Percentiles rank a stretch among this genome's conserved stretches.
phyloP scores from a whole-genome alignment of 2,113 vertebrate species.

The Pleuronectes platessa region DNA sequence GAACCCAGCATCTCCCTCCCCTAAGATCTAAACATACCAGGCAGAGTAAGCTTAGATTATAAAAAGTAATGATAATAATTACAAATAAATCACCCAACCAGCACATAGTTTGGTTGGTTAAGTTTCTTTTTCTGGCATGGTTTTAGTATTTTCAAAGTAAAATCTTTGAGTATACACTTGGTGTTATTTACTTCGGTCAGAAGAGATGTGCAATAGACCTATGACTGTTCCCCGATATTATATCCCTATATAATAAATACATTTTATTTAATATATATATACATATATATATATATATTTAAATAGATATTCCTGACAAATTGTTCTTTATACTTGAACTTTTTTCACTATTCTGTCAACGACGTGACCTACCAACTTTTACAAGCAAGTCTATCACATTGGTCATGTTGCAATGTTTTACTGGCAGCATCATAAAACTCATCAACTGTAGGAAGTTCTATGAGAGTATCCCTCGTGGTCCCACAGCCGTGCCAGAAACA shows the following conservation, averaged over 20 bases:
- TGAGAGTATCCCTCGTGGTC: not conserved
- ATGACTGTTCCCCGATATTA: not conserved
- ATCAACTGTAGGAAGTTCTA: not conserved
- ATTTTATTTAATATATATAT: not conserved
- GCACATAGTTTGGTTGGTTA: conserved; percentile 21
- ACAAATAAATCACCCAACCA: not conserved
- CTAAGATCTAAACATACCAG: conserved; percentile 1
- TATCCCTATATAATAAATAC: not conserved
- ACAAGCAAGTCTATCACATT: not conserved
- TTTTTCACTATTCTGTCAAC: not conserved
- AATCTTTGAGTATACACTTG: not conserved
- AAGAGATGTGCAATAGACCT: too few relatives aligned
- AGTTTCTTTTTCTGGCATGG: conserved; percentile 34
- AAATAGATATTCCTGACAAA: not conserved
- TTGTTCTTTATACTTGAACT: not conserved
- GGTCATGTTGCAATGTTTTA: not conserved
- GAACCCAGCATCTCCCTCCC: not conserved
- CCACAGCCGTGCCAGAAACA: conserved; percentile 34
- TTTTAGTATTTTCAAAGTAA: conserved; percentile 9
- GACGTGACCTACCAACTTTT: not conserved
- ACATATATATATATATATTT: too few relatives aligned
- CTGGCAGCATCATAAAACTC: not conserved
- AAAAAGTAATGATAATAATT: not conserved
- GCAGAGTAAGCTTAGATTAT: conserved; percentile 7
- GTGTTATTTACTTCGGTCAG: too few relatives aligned